Percentiles rank a stretch among this genome's conserved stretches.
Conservation (phyloP, 1,140 invertebrate genomes). For the Brachystomella parvula region DNA sequence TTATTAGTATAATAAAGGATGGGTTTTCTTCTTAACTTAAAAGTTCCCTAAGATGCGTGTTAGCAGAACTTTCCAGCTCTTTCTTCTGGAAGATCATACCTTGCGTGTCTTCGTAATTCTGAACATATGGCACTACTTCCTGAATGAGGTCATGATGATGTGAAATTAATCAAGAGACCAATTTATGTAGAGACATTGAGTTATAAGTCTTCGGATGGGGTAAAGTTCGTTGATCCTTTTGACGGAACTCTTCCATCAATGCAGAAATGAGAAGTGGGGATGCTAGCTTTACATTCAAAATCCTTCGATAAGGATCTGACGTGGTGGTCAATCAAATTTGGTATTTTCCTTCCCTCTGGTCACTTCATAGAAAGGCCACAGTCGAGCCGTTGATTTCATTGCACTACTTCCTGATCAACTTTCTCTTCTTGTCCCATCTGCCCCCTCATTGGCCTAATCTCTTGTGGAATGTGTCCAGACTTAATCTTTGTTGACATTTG, state of each 20-base stretch:
- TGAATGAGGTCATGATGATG: constrained; percentile 10
- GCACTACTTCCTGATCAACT: neutral
- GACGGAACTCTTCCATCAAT: neutral
- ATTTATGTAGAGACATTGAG: neutral
- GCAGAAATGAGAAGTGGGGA: neutral
- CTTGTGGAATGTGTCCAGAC: too few relatives aligned
- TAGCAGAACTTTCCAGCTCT: neutral
- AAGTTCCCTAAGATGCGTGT: too few relatives aligned
- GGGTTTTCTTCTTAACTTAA: too few relatives aligned
- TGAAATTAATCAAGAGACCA: neutral
- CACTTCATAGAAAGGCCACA: neutral
- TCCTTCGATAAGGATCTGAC: neutral
- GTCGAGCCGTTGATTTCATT: neutral
- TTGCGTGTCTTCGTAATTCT: too few relatives aligned
- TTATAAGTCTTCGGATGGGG: neutral
- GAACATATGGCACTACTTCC: too few relatives aligned
- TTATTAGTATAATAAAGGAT: too few relatives aligned
- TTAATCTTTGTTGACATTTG: too few relatives aligned
- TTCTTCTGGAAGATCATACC: neutral
- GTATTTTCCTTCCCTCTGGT: neutral
- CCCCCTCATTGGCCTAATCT: too few relatives aligned
- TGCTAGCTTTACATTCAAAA: too few relatives aligned
- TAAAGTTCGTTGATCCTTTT: neutral
- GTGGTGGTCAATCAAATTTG: neutral
- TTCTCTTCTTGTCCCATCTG: neutral